Conservation (phyloP, 2,888 invertebrate species). For the Caprella mutica region DNA sequence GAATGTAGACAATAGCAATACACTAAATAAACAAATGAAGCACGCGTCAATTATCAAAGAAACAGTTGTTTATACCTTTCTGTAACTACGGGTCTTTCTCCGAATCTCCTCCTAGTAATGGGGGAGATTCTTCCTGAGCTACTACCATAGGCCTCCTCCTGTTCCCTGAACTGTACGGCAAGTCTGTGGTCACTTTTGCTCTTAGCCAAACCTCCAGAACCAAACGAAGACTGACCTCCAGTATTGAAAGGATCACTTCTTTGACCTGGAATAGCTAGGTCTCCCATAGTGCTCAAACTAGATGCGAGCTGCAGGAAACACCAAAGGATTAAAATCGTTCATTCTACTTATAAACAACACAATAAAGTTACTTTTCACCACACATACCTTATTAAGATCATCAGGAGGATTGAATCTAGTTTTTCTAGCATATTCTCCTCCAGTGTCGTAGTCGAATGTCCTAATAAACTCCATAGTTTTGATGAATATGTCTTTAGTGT, state of each 20-base stretch:
- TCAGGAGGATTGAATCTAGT: slow-evolving; percentile 77
- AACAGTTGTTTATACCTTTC: too few species aligned
- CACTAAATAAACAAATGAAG: neutral
- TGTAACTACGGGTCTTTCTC: slow-evolving; percentile 45
- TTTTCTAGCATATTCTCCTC: slow-evolving; percentile 58
- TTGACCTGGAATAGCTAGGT: slow-evolving; percentile 19
- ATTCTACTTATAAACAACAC: neutral
- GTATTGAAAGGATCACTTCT: slow-evolving; percentile 18
- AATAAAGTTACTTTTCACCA: neutral
- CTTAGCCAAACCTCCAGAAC: slow-evolving; percentile 58
- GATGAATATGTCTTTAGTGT: slow-evolving; percentile 88
- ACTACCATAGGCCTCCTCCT: slow-evolving; percentile 55
- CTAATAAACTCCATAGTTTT: slow-evolving; percentile 88
- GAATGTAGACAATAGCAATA: neutral
- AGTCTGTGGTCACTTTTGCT: slow-evolving; percentile 87
- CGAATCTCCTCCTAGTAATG: slow-evolving; percentile 63
- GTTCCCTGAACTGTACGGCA: slow-evolving; percentile 74
- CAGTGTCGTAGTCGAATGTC: slow-evolving; percentile 86
- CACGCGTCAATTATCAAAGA: too few species aligned
- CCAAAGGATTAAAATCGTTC: neutral
- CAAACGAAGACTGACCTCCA: slow-evolving; percentile 18
- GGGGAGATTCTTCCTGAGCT: slow-evolving; percentile 48
- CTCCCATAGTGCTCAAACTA: slow-evolving; percentile 25
- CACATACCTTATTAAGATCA: slow-evolving; percentile 63
- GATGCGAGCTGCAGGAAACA: slow-evolving; percentile 18